These are phyloP conservation scores for Cyanistes caeruleus DNA, from an alignment of 2,113 vertebrate genomes.

Conservation along the genomic window DNA sequence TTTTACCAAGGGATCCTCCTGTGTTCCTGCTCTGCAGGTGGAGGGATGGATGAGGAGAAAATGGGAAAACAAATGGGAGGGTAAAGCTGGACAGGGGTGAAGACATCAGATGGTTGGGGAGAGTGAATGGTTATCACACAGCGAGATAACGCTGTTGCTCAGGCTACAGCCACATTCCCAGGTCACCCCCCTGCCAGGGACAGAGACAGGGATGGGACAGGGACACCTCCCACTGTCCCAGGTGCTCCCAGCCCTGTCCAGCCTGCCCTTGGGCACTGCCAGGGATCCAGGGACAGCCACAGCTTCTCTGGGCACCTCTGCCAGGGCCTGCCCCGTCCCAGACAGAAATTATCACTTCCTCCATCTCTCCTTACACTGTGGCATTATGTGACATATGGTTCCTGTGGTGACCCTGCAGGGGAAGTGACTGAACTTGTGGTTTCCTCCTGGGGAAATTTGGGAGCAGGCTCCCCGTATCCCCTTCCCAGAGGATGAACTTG, in stretches of 20 bases:
- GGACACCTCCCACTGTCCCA: rapidly evolving
- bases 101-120: rapidly evolving
- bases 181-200: neutral
- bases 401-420: neutral
- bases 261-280: neutral
- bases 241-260: neutral
- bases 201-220: neutral
- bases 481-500: neutral
- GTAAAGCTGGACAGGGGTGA: neutral
- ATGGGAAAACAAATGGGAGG: neutral
- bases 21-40: rapidly evolving
- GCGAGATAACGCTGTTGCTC: rapidly evolving
- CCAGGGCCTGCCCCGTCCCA: neutral
- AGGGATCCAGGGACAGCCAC: neutral
- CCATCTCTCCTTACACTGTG: rapidly evolving
- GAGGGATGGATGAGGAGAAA: neutral
- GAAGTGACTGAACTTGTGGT: rapidly evolving
- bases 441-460: neutral
- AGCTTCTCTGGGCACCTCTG: neutral
- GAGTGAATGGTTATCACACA: rapidly evolving
- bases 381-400: no score
- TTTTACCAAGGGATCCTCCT: rapidly evolving
- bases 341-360: neutral
- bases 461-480: neutral
- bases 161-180: neutral